phyloP scores from a whole-genome alignment of 2,888 invertebrate genomes.

The Oegoconia quadripuncta region DNA sequence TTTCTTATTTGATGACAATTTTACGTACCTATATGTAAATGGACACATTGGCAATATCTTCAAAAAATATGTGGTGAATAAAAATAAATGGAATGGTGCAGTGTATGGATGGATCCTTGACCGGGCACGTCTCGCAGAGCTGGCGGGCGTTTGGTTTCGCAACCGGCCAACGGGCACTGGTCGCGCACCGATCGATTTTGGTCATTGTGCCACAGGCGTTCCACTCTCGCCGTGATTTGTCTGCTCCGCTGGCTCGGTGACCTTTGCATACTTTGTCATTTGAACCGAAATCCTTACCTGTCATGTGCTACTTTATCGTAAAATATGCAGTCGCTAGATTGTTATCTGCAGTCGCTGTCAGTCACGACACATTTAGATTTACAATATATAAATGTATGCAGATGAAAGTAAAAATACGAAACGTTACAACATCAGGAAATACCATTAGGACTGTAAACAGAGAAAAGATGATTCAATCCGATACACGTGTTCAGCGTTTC shows the following conservation, averaged over 20 bases:
- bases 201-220: conserved; percentile 57
- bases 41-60: too few relatives aligned
- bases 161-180: conserved; percentile 45
- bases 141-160: conserved; percentile 60
- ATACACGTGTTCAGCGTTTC: conserved; percentile 58
- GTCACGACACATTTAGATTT: conserved; percentile 5
- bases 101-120: conserved; percentile 31
- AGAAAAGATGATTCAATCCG: conserved; percentile 58
- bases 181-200: conserved; percentile 51
- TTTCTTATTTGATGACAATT: too few relatives aligned
- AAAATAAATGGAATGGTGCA: conserved; percentile 11
- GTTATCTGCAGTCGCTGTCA: neutral
- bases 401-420: conserved; percentile 46
- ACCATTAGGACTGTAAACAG: conserved; percentile 42
- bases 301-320: conserved; percentile 13
- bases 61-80: neutral
- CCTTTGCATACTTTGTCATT: conserved; percentile 34
- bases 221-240: conserved; percentile 46
- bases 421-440: conserved; percentile 45
- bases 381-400: neutral
- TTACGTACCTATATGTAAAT: too few relatives aligned
- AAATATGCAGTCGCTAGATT: neutral
- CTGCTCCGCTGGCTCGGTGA: conserved; percentile 35
- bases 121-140: conserved; percentile 44
- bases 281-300: conserved; percentile 32